Percentiles rank a stretch among this genome's conserved stretches.
Evolutionary conservation across 2,797 vertebrate genomes (phyloP).

Genomic region (Hemitrygon akajei): DNA sequence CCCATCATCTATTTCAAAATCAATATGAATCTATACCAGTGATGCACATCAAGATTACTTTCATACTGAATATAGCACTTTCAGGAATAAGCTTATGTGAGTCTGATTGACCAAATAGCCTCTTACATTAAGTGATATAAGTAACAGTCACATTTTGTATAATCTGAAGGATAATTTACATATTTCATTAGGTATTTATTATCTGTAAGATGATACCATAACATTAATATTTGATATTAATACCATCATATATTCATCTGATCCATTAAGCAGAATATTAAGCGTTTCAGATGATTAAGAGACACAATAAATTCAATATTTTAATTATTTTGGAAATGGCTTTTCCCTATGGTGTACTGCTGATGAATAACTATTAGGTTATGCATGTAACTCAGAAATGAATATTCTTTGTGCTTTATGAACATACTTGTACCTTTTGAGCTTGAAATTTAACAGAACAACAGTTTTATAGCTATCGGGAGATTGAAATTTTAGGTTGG

Average conservation of each 20-base stretch:
- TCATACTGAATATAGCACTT: background rate
- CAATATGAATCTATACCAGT: background rate
- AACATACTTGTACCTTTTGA: background rate
- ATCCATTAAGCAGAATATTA: constrained; percentile 6
- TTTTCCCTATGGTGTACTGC: background rate
- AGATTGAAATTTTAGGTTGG: background rate
- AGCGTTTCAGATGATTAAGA: constrained; percentile 22
- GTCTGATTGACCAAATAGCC: background rate
- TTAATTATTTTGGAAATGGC: constrained; percentile 8
- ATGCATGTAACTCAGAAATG: background rate
- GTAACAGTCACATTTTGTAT: background rate
- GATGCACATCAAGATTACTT: background rate
- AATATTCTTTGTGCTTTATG: background rate
- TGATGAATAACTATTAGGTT: constrained; percentile 2
- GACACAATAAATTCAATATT: constrained; percentile 30
- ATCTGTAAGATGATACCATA: background rate
- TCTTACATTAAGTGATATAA: background rate
- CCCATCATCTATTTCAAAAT: background rate
- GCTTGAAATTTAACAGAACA: constrained; percentile 16
- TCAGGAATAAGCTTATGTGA: background rate
- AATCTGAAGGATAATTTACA: constrained; percentile 26
- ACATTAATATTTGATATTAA: constrained; percentile 13
- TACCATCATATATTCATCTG: background rate
- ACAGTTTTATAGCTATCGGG: constrained; percentile 6
- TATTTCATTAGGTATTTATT: constrained; percentile 6